Evolutionary conservation across 2,888 invertebrate genomes (phyloP), one percentile per base, ranked within the genome.

Genomic region (Prionchulus punctatus): DNA sequence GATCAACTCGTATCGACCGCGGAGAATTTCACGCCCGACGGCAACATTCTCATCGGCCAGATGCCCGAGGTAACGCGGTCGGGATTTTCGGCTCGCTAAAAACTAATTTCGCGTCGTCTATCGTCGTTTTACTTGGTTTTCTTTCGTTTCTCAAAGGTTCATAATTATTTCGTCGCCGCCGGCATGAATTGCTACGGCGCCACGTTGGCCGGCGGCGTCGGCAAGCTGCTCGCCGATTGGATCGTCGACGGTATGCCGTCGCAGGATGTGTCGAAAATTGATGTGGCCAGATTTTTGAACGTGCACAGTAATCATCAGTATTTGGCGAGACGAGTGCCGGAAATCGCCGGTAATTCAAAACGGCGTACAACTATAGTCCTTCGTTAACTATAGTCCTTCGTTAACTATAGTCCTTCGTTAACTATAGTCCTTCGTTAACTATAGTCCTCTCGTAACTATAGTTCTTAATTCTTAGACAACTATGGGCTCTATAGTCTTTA

Each of bases 151-250:
- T 62, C 70, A 43, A 69, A 86, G 84, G 82, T 90, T 64, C 78
- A 80, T 63, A 88, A 88, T 68, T 91, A 91, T 71, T 83, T 82
- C 71, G 83, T 96, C 43, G 90, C 92, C 0, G 88, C 91, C 43
- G 96, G 94, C 1, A 88, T 92, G 84, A 90, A 90, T 77, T 89
- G 91, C 0, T 84, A 88, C 30, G 94, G 94, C n/a, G 84, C 92
- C 50, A 86, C 87, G 1, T 86, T 89, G 7, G 89, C 91, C 0
- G 92, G 91, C 0, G 96, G 94, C 2, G 84, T 92, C n/a, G 94
- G 92, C 0, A 80, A 84, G 66, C 82, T 86, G 1, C 82, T 90
- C 0, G 67, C 74, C 0, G 87, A 92, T 71, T 81, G 86, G 69
- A 87, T 96, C 48, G 79, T 84, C 0, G 82, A 84, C 60, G 86